phyloP scores from a whole-genome alignment of 2,888 invertebrate species.

The Notodonta ziczac region DNA sequence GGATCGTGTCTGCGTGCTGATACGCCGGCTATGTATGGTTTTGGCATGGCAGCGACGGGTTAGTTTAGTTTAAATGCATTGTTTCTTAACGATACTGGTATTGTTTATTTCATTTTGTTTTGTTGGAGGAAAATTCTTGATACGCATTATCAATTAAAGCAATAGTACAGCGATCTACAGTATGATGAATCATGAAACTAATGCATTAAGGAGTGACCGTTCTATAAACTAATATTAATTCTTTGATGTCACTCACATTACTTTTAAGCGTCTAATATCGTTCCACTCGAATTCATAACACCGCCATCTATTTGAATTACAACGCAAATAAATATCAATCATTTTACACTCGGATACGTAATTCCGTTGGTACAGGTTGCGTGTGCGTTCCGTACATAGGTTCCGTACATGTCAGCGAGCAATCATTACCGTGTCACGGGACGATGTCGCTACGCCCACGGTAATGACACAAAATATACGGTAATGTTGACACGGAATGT shows the following conservation, averaged over 20 bases:
- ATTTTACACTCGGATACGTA: neutral
- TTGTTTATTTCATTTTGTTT: conserved; percentile 19
- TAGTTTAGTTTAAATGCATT: conserved; percentile 40
- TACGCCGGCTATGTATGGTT: conserved; percentile 65
- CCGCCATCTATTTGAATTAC: neutral
- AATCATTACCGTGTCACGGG: conserved; percentile 5
- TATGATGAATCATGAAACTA: too few relatives aligned
- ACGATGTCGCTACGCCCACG: conserved; percentile 1
- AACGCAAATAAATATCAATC: conserved; percentile 17
- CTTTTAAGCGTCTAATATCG: too few relatives aligned
- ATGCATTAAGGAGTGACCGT: too few relatives aligned
- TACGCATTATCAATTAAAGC: neutral
- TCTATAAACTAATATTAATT: too few relatives aligned
- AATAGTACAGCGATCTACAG: too few relatives aligned
- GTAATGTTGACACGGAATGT: conserved; percentile 6
- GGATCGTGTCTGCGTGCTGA: conserved; percentile 73
- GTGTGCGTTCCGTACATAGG: neutral
- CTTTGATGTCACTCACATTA: too few relatives aligned
- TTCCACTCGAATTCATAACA: neutral
- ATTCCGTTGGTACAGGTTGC: neutral
- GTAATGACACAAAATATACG: conserved; percentile 4
- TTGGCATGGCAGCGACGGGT: conserved; percentile 40
- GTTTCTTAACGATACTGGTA: conserved; percentile 36
- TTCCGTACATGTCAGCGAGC: conserved; percentile 4
- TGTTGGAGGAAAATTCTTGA: neutral